Conservation (phyloP, 2,113 vertebrate genomes). For the Crocuta crocuta region DNA sequence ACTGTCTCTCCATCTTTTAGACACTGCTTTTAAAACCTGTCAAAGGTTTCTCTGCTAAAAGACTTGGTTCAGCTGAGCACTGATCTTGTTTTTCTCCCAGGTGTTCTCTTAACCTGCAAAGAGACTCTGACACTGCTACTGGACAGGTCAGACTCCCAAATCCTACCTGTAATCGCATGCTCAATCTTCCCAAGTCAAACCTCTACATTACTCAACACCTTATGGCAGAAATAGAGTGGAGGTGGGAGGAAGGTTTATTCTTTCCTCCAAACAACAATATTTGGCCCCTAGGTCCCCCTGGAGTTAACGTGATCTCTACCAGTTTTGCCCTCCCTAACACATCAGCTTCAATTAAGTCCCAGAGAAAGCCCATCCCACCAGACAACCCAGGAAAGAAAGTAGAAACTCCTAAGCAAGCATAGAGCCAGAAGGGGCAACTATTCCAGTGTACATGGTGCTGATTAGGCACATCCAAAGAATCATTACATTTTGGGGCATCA, state of each 20-base stretch:
- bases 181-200: not conserved
- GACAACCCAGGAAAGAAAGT: not conserved
- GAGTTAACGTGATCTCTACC: not conserved
- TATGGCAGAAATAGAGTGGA: not conserved
- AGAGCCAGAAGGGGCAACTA: not conserved
- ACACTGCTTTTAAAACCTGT: constrained; percentile 8
- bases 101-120: not conserved
- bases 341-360: not conserved
- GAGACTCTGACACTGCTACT: not conserved
- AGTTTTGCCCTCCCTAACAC: not conserved
- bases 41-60: not conserved
- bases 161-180: not conserved
- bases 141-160: not conserved
- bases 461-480: not conserved
- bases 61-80: not conserved
- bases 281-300: not conserved
- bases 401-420: not conserved
- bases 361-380: not conserved
- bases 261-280: not conserved
- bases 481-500: not conserved
- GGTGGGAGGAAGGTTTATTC: not conserved
- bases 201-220: not conserved
- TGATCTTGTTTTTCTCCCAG: not conserved
- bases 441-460: not conserved
- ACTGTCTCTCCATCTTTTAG: constrained; percentile 9